phyloP scores from a whole-genome alignment of 2,797 vertebrate species.

The Scolopax rusticola region DNA sequence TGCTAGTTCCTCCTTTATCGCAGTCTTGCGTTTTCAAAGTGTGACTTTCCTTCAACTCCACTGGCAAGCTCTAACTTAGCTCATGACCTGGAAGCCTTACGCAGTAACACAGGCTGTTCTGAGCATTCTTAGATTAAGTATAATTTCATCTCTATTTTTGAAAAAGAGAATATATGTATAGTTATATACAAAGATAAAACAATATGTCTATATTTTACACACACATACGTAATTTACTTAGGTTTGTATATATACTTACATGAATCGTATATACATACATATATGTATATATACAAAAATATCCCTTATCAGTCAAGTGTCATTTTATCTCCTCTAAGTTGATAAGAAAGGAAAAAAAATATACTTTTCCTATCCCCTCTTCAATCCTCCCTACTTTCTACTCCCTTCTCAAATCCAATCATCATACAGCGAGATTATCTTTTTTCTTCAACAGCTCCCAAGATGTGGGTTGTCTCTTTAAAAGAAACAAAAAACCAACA shows the following conservation, averaged over 20 bases:
- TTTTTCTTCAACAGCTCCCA: constrained; percentile 61
- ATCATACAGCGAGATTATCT: background rate
- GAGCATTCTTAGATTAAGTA: background rate
- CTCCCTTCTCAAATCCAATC: constrained; percentile 18
- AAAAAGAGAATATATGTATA: background rate
- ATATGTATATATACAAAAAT: background rate
- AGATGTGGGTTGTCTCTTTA: constrained; percentile 71
- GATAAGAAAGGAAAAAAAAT: background rate
- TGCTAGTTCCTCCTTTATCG: background rate
- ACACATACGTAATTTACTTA: background rate
- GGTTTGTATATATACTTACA: background rate
- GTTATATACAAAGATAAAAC: background rate
- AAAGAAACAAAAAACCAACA: constrained; percentile 71
- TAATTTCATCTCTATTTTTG: background rate
- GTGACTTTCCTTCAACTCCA: constrained; percentile 15
- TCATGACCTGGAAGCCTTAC: constrained; percentile 41
- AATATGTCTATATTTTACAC: background rate
- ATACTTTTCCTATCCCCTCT: background rate
- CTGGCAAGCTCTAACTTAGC: constrained; percentile 8
- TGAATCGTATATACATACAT: background rate
- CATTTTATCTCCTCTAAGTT: background rate
- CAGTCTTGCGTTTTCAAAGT: background rate
- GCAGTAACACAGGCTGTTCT: background rate
- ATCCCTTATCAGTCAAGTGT: background rate
- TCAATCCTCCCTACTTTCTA: background rate